Conservation (phyloP, 1,140 invertebrate genomes). For the Drosophila fuyamai region DNA sequence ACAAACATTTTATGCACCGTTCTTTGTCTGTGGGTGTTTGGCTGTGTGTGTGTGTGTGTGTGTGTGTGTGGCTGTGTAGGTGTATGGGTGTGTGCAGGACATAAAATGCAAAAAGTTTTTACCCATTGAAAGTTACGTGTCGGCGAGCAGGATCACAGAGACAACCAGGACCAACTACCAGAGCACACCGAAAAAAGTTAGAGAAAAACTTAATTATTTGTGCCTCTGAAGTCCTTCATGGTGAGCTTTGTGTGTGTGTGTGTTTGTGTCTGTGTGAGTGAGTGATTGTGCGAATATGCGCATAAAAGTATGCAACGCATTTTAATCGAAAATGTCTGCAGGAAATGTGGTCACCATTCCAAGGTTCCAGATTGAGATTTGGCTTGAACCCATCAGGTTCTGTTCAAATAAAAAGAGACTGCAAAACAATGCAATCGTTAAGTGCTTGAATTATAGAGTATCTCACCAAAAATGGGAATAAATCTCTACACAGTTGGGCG, state of each 20-base stretch:
- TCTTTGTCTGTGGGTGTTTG: slow-evolving; percentile 39
- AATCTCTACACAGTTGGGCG: too few species aligned
- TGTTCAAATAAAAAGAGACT: too few species aligned
- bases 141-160: slow-evolving; percentile 40
- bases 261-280: slow-evolving; percentile 6
- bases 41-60: neutral
- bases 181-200: slow-evolving; percentile 45
- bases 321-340: slow-evolving; percentile 78
- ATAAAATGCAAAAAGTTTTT: slow-evolving; percentile 80
- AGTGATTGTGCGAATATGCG: slow-evolving; percentile 51
- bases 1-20: slow-evolving; percentile 80
- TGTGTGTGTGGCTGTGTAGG: neutral
- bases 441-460: neutral
- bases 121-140: slow-evolving; percentile 70
- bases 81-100: slow-evolving; percentile 28
- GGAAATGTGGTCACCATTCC: slow-evolving; percentile 55
- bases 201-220: slow-evolving; percentile 80
- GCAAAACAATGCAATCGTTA: neutral
- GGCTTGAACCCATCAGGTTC: neutral
- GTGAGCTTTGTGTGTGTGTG: slow-evolving; percentile 13
- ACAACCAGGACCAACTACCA: slow-evolving; percentile 22
- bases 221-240: slow-evolving; percentile 54
- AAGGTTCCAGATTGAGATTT: slow-evolving; percentile 19
- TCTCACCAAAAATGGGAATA: neutral
- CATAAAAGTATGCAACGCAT: slow-evolving; percentile 76